Evolutionary conservation across 2,797 vertebrate species (phyloP).

Genomic region (Eremophila alpestris): DNA sequence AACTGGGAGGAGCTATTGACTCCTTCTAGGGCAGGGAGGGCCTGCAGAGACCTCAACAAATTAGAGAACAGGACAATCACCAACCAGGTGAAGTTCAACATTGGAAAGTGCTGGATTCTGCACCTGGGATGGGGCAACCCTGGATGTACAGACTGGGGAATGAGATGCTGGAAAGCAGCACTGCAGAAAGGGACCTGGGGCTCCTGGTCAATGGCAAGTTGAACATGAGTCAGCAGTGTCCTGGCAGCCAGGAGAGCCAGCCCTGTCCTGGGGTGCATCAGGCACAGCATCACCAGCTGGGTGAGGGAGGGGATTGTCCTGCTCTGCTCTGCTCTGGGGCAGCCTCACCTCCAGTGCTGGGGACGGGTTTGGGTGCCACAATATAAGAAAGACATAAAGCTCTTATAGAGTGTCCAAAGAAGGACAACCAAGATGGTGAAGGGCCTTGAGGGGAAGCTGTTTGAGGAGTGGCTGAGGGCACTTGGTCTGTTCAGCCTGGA

Average conservation of each 20-base stretch:
- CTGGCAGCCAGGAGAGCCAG: not conserved
- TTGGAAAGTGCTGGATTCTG: fast-evolving
- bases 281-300: fast-evolving
- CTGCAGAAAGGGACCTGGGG: no score
- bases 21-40: fast-evolving
- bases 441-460: fast-evolving
- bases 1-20: not conserved
- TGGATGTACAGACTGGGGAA: not conserved
- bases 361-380: fast-evolving
- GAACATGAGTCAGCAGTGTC: not conserved
- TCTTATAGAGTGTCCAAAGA: fast-evolving
- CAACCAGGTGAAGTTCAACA: not conserved
- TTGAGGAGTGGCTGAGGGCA: fast-evolving
- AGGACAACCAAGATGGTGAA: fast-evolving
- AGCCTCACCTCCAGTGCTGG: not conserved
- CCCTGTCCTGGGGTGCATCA: not conserved
- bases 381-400: not conserved
- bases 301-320: not conserved
- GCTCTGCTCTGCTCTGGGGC: not conserved
- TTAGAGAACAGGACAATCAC: not conserved
- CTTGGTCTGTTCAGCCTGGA: not conserved
- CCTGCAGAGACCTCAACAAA: not conserved
- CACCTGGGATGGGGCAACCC: not conserved
- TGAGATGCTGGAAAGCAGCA: no score
- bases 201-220: not conserved